These are phyloP conservation scores for Mactromeris polynyma DNA, from an alignment of 2,888 invertebrate genomes.

Conservation along the genomic window DNA sequence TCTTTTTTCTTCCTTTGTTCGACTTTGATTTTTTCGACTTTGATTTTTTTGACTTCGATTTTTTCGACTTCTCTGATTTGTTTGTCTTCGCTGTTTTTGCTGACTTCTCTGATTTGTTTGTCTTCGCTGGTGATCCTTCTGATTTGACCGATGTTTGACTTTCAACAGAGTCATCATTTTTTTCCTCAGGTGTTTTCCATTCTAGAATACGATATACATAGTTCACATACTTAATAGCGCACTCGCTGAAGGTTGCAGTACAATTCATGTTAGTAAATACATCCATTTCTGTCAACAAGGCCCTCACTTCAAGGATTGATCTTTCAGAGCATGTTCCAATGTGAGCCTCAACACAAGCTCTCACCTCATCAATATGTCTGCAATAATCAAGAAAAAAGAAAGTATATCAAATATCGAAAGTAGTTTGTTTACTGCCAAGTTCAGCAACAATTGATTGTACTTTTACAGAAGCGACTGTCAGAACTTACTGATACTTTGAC, in stretches of 20 bases:
- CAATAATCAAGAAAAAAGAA: conserved; percentile 16
- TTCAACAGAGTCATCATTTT: background rate
- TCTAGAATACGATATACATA: conserved; percentile 47
- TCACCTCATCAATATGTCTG: conserved; percentile 51
- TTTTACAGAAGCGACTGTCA: no score
- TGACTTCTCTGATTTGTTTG: background rate
- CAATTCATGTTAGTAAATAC: conserved; percentile 28
- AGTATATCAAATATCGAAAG: no score
- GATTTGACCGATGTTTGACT: conserved; percentile 1
- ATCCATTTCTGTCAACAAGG: background rate
- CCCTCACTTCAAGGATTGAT: conserved; percentile 27
- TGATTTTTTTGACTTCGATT: background rate
- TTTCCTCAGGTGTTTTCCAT: no score
- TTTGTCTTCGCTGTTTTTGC: background rate
- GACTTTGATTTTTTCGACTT: background rate
- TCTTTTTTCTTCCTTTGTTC: background rate
- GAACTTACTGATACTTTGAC: no score
- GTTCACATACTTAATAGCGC: conserved; percentile 45
- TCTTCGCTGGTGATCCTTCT: background rate
- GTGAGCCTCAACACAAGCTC: conserved; percentile 37
- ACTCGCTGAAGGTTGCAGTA: conserved; percentile 35
- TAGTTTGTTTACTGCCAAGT: no score
- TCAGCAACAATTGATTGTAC: no score
- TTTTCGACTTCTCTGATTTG: conserved; percentile 7
- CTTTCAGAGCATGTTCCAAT: conserved; percentile 46